phyloP scores from a whole-genome alignment of 2,888 invertebrate genomes.

The Leistus spinibarbis region DNA sequence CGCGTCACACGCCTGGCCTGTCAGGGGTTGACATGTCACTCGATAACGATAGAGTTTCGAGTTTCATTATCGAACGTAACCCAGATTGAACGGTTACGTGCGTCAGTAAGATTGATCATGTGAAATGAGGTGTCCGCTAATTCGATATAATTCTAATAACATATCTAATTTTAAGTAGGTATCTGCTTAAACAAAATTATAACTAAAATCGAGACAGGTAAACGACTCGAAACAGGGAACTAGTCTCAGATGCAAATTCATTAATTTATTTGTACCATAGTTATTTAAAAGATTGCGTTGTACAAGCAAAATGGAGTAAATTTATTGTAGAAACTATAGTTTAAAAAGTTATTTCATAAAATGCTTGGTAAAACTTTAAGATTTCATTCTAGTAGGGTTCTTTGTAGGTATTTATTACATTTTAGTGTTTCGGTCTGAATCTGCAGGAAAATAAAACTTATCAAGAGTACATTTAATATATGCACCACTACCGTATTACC shows the following conservation, averaged over 20 bases:
- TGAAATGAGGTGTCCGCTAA: neutral
- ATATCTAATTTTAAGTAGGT: too few relatives aligned
- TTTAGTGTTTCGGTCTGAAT: neutral
- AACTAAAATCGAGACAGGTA: too few relatives aligned
- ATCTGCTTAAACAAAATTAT: too few relatives aligned
- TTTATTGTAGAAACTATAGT: neutral
- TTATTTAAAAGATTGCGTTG: too few relatives aligned
- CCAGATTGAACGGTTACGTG: neutral
- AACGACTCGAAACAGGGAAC: too few relatives aligned
- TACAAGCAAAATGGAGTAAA: too few relatives aligned
- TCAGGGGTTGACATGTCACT: slow-evolving; percentile 4
- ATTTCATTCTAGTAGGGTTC: neutral
- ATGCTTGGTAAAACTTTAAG: neutral
- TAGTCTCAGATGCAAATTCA: too few relatives aligned
- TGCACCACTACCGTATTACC: neutral
- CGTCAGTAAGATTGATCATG: neutral
- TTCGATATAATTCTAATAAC: neutral
- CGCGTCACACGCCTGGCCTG: neutral
- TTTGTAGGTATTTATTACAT: neutral
- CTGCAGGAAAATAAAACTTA: neutral
- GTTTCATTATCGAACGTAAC: slow-evolving; percentile 17
- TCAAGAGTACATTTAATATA: neutral
- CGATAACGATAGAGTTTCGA: slow-evolving; percentile 17
- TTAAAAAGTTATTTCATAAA: neutral
- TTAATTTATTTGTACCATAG: too few relatives aligned